A percentile compares a stretch with the other conserved stretches of the same genome.
These are phyloP conservation scores for Panurus biarmicus DNA, from an alignment of 2,113 vertebrate species.

Conservation along the genomic window DNA sequence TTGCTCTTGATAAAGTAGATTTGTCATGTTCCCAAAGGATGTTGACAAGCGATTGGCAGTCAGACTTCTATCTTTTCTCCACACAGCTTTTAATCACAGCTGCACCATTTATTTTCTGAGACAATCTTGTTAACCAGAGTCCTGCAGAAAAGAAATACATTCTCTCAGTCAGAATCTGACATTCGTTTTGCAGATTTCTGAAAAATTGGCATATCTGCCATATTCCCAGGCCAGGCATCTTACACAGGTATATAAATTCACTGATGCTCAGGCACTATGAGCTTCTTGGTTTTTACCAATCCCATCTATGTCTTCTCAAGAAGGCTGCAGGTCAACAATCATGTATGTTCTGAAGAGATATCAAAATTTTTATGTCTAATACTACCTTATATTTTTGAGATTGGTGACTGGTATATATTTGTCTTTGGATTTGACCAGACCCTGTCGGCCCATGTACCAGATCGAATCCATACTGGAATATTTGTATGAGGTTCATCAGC, in stretches of 20 bases:
- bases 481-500: background rate
- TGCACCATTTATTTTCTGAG: background rate
- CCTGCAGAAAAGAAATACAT: background rate
- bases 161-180: too few relatives aligned
- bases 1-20: background rate
- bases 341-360: background rate
- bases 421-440: background rate
- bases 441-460: background rate
- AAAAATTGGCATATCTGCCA: background rate
- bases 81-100: background rate
- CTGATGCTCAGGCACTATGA: background rate
- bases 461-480: background rate
- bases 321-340: background rate
- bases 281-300: background rate
- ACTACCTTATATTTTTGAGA: background rate
- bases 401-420: background rate
- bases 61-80: background rate
- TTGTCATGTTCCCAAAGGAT: background rate
- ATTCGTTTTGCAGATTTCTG: background rate
- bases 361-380: background rate
- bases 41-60: background rate
- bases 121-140: background rate
- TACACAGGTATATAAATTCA: background rate
- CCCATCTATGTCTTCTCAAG: background rate
- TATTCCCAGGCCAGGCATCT: background rate